A percentile compares a stretch with the other conserved stretches of the same genome.
These are phyloP conservation scores for Agonopterix alstromeriana DNA, from an alignment of 2,888 invertebrate species.

Conservation along the genomic window DNA sequence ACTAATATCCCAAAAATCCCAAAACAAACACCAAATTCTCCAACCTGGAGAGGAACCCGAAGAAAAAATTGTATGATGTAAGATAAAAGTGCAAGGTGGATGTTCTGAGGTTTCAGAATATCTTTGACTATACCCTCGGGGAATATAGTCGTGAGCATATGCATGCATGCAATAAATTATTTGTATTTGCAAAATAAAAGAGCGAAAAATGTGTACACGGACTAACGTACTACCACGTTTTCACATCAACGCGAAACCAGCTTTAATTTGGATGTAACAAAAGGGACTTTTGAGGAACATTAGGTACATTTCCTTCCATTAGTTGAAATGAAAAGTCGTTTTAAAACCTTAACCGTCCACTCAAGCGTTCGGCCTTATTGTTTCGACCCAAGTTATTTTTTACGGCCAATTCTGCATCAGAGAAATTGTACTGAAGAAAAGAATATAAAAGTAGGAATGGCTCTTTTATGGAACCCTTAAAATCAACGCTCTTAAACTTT, in stretches of 20 bases:
- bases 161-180: no score
- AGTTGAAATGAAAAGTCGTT: constrained; percentile 24
- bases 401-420: constrained; percentile 19
- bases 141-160: no score
- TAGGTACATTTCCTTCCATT: constrained; percentile 24
- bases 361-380: constrained; percentile 20
- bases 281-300: constrained; percentile 12
- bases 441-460: constrained; percentile 6
- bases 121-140: no score
- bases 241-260: constrained; percentile 1
- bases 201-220: no score
- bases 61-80: no score
- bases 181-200: no score
- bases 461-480: not conserved
- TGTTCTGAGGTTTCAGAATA: no score
- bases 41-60: no score
- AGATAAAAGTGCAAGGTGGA: no score
- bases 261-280: constrained; percentile 7
- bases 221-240: not conserved
- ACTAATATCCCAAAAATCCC: no score
- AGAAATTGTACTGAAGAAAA: constrained; percentile 15
- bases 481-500: not conserved
- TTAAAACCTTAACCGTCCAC: constrained; percentile 18
- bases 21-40: no score
- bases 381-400: constrained; percentile 20